A percentile compares a stretch with the other conserved stretches of the same genome.
Evolutionary conservation across 2,888 invertebrate species (phyloP).

Genomic region (Agrotis clavis): DNA sequence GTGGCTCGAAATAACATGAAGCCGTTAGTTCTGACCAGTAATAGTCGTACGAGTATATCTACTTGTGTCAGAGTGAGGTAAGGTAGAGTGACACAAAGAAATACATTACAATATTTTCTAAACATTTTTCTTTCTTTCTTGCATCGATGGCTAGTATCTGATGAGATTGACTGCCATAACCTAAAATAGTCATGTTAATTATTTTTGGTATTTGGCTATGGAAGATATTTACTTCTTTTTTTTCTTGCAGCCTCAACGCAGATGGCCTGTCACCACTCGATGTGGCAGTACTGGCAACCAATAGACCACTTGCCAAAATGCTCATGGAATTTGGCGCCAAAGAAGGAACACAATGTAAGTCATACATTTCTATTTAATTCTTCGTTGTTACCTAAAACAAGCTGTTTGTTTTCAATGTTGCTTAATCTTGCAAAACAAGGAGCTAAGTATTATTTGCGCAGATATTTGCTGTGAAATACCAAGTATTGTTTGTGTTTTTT

Average conservation of each 20-base stretch:
- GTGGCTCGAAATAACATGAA: background rate
- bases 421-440: slow-evolving; percentile 35
- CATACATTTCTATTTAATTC: slow-evolving; percentile 7
- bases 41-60: background rate
- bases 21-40: background rate
- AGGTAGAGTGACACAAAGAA: background rate
- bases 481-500: slow-evolving; percentile 8
- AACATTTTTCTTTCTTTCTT: background rate
- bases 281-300: slow-evolving; percentile 97
- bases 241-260: slow-evolving; percentile 94
- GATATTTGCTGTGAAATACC: slow-evolving; percentile 17
- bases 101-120: too few relatives aligned
- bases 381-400: slow-evolving; percentile 37
- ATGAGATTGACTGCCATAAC: background rate
- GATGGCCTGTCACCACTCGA: slow-evolving; percentile 98
- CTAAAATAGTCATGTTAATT: background rate
- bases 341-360: slow-evolving; percentile 96
- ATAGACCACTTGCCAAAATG: slow-evolving; percentile 97
- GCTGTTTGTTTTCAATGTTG: slow-evolving; percentile 37
- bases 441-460: slow-evolving; percentile 28
- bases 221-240: slow-evolving; percentile 55
- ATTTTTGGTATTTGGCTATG: background rate
- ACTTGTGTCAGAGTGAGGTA: background rate
- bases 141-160: background rate
- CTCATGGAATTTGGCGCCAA: slow-evolving; percentile 96